Conservation (phyloP, 2,888 invertebrate species). For the Asteroscopus sphinx region DNA sequence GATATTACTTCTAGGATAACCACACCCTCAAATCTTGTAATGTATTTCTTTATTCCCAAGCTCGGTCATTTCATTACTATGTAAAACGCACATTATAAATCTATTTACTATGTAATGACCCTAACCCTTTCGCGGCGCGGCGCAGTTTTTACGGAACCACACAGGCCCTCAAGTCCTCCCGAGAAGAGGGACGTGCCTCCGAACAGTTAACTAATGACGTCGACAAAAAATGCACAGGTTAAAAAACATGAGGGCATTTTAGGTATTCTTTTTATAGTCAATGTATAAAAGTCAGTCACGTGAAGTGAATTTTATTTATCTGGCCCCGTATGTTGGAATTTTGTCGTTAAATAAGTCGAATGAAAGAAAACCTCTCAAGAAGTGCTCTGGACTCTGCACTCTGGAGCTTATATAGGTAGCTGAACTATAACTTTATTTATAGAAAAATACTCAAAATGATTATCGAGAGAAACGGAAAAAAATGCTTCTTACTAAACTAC, state of each 20-base stretch:
- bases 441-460: too few relatives aligned
- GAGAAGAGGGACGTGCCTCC: constrained; percentile 53
- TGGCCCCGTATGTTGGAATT: constrained; percentile 1
- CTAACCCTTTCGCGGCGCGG: constrained; percentile 33
- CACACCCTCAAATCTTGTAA: background rate
- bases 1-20: too few relatives aligned
- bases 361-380: too few relatives aligned
- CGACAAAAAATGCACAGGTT: constrained; percentile 46
- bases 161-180: constrained; percentile 55
- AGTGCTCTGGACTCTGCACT: too few relatives aligned
- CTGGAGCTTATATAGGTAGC: too few relatives aligned
- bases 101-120: constrained; percentile 41
- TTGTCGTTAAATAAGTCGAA: too few relatives aligned
- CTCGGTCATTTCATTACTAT: constrained; percentile 1
- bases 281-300: constrained; percentile 22
- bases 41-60: constrained; percentile 7
- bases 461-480: too few relatives aligned
- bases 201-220: constrained; percentile 52
- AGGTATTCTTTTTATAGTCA: constrained; percentile 33
- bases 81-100: constrained; percentile 31
- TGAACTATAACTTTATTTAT: too few relatives aligned
- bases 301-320: background rate
- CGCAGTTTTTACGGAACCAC: constrained; percentile 55
- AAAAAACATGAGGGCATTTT: constrained; percentile 21
- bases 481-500: background rate